Evolutionary conservation across 2,797 vertebrate genomes (phyloP), one percentile per base, ranked within the genome.

Genomic region (Semotilus atromaculatus): DNA sequence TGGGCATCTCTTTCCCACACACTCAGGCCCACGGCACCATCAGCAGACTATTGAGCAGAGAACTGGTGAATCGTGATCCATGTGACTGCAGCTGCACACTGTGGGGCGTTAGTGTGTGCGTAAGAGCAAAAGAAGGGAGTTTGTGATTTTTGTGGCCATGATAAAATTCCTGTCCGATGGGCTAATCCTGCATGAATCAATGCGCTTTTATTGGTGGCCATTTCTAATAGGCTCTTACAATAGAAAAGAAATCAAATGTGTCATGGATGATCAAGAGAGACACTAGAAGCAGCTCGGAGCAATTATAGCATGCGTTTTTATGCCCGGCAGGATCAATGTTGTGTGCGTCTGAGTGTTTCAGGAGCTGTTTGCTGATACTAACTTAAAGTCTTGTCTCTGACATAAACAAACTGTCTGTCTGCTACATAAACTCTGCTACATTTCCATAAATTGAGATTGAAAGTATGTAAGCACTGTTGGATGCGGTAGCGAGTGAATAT

Each of bases 151-250:
- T 87, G 82, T 64, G 78, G 23, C 31, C 81, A 66, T 72, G 86
- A 80, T 78, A 79, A 75, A 83, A 72, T 86, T 80, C 45, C 88
- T 90, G 91, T 91, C 87, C 85, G 70, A 87, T 83, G 85, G 83
- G 89, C 83, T 91, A 90, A 93, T 82, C 77, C 86, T 43, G 81
- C 85, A 89, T 92, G 93, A 94, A 93, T 94, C 93, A 93, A 92
- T 93, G 90, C 40, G 81, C 88, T 87, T 88, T 90, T 93, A 94
- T 93, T 86, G 87, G 93, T 90, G 92, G 72, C 87, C 19, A 78
- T 89, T 92, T 94, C 95, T 93, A 94, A 85, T 91, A 92, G 91
- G 88, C 91, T 92, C 91, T 94, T 93, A 94, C 92, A 94, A 93
- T 93, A 90, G 93, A 93, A 93, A 93, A 91, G 90, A 93, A 92